A percentile compares a stretch with the other conserved stretches of the same genome.
phyloP scores from a whole-genome alignment of 2,888 invertebrate genomes.

The Lampropteryx suffumata region DNA sequence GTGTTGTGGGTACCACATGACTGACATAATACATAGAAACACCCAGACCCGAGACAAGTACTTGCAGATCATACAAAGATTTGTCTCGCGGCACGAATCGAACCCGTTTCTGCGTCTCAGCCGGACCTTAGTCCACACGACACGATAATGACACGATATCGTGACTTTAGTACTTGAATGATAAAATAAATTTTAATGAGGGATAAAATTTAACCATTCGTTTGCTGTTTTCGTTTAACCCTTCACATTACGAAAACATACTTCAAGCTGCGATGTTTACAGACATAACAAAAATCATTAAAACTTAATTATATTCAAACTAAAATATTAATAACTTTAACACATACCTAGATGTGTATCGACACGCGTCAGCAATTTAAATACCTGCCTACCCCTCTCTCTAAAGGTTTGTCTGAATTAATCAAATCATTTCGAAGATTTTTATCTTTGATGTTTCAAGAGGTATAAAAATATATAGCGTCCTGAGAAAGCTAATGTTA shows the following conservation, averaged over 20 bases:
- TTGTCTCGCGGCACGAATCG: too few species aligned
- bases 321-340: conserved; percentile 70
- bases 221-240: too few species aligned
- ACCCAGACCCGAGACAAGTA: too few species aligned
- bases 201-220: too few species aligned
- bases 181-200: too few species aligned
- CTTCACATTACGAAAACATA: not conserved
- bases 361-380: conserved; percentile 79
- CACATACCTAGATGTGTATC: conserved; percentile 68
- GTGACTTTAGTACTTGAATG: too few species aligned
- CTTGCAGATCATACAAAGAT: too few species aligned
- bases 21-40: too few species aligned
- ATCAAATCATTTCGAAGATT: conserved; percentile 71
- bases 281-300: conserved; percentile 50
- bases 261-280: conserved; percentile 38
- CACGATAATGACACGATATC: too few species aligned
- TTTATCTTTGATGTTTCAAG: not conserved
- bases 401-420: conserved; percentile 75
- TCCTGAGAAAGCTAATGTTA: not conserved
- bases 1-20: too few species aligned
- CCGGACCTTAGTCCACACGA: too few species aligned
- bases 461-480: conserved; percentile 3
- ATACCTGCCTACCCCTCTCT: conserved; percentile 74
- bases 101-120: too few species aligned
- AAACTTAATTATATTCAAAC: conserved; percentile 60